These are phyloP conservation scores for Helicoverpa armigera DNA, from an alignment of 1,140 invertebrate species.

Conservation along the genomic window DNA sequence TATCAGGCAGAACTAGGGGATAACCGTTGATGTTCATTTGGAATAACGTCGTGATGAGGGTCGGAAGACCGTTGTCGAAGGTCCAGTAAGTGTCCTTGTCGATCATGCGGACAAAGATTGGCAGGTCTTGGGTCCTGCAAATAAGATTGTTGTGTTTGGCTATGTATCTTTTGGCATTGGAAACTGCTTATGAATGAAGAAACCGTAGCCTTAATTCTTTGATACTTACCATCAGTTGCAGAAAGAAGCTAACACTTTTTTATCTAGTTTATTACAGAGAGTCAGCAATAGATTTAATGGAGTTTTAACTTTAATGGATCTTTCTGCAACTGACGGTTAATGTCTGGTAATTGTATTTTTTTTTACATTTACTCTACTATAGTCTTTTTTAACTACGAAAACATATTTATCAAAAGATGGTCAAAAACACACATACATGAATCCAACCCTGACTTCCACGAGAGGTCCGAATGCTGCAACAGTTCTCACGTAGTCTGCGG, in stretches of 20 bases:
- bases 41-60: conserved; percentile 93
- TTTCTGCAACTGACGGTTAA: too few relatives aligned
- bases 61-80: conserved; percentile 91
- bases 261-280: too few relatives aligned
- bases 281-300: too few relatives aligned
- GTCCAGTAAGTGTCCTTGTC: conserved; percentile 95
- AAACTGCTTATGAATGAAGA: too few relatives aligned
- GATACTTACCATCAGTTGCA: too few relatives aligned
- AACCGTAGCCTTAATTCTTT: too few relatives aligned
- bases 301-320: too few relatives aligned
- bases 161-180: neutral
- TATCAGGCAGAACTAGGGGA: conserved; percentile 94
- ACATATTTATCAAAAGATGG: too few relatives aligned
- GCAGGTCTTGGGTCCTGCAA: conserved; percentile 89
- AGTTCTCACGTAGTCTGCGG: conserved; percentile 89
- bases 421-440: conserved; percentile 69
- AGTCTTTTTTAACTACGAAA: too few relatives aligned
- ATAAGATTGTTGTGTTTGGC: neutral
- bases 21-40: conserved; percentile 95
- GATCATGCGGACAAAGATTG: conserved; percentile 95
- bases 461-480: conserved; percentile 89
- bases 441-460: conserved; percentile 90
- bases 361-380: too few relatives aligned
- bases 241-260: too few relatives aligned
- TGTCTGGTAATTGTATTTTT: neutral